Evolutionary conservation across 2,797 vertebrate species (phyloP), one percentile per base, ranked within the genome.

Genomic region (Cetoscarus ocellatus): DNA sequence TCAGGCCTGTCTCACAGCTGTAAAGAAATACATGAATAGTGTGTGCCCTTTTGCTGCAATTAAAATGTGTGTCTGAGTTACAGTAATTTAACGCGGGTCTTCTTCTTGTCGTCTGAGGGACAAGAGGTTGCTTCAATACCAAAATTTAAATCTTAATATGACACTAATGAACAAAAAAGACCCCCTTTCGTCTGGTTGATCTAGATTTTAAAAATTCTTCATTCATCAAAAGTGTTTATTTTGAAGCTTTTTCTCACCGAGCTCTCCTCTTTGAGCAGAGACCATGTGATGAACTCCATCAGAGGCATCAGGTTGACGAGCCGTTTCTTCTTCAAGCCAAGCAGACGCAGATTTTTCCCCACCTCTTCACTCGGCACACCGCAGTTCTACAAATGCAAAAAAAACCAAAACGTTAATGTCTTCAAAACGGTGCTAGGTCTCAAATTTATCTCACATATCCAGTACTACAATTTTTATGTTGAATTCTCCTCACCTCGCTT

Each of bases 251-350:
- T 18, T 43, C 84, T 90, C 63, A 95, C 94, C 91, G 61, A 76
- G 81, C 77, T 86, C 73, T 93, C 93, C 27, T 95, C 93, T 58
- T 86, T 94, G 50, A 95, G 91, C 71, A 95, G 85, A 4, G 93
- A 95, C 94, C 94, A 95, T 65, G 94, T 95, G 73, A 95, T 95
- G 78, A 94, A 95, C 92, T 95, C 94, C 53, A 95, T 72, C 74
- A 95, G 87, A 2, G 94, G 93, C 82, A 94, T 72, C 59, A 95
- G 67, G 62, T 84, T 85, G 10, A 54, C 51, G 61, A 95, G 86
- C 0, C 69, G 90, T 48, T 93, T 94, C 84, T 94, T 95, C 84
- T 82, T 93, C 68, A 94, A 82, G 8, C 91, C 90, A 11, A 95
- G 75, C 19, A 89, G 79, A 8, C 87, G 78, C 62, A 95, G 42